These are phyloP conservation scores for Syngnathus rostellatus DNA, from an alignment of 2,797 vertebrate genomes.

Conservation along the genomic window DNA sequence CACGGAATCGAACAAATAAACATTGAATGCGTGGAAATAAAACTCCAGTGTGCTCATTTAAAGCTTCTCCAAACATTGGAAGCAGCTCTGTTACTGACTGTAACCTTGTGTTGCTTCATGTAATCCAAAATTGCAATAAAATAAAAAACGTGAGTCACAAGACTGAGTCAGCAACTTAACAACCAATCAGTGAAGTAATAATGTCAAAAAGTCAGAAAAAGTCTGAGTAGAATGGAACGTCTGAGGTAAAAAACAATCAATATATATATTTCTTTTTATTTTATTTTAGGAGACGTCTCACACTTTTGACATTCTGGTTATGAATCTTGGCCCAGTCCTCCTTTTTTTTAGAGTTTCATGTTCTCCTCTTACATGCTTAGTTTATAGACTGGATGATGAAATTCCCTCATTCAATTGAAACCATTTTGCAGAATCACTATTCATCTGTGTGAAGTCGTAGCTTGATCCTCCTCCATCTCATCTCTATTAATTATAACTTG, in stretches of 20 bases:
- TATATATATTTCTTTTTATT: too few species aligned
- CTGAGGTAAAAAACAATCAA: not conserved
- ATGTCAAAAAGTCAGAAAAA: not conserved
- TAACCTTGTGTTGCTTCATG: constrained; percentile 54
- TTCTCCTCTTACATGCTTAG: too few species aligned
- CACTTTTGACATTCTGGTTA: too few species aligned
- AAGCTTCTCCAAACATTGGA: constrained; percentile 37
- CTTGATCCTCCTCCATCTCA: constrained; percentile 43
- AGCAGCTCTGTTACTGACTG: constrained; percentile 42
- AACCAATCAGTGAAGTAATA: not conserved
- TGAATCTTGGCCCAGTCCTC: too few species aligned
- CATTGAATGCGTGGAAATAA: constrained; percentile 23
- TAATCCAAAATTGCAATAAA: constrained; percentile 38
- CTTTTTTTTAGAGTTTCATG: too few species aligned
- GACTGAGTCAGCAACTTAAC: not conserved
- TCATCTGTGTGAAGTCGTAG: constrained; percentile 38
- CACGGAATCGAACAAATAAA: constrained; percentile 17
- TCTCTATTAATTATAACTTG: constrained; percentile 62
- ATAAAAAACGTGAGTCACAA: not conserved
- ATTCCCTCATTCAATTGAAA: constrained; percentile 13
- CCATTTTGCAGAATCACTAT: constrained; percentile 33
- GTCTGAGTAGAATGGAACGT: not conserved
- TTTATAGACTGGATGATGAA: not conserved
- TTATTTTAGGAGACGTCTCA: too few species aligned
- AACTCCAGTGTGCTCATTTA: constrained; percentile 13